Evolutionary conservation across 2,797 vertebrate species (phyloP).

Genomic region (Hydrophis major): DNA sequence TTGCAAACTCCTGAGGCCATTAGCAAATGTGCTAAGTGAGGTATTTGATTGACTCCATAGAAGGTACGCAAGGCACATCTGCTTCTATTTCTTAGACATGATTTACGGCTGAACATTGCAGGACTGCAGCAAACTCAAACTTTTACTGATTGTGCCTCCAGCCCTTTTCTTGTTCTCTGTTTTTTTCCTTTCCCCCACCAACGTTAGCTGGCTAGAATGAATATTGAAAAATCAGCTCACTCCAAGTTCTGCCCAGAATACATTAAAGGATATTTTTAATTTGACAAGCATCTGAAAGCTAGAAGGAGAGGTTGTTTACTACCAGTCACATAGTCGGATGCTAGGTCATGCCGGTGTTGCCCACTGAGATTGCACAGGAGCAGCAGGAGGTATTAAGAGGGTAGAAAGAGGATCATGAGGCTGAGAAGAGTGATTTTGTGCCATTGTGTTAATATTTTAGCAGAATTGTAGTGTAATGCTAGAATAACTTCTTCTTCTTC

Average conservation of each 20-base stretch:
- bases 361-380: neutral
- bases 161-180: neutral
- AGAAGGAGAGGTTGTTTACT: slow-evolving; percentile 1
- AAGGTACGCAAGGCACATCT: neutral
- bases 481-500: neutral
- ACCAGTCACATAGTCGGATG: neutral
- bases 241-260: neutral
- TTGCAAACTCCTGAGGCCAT: neutral
- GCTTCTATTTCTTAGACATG: neutral
- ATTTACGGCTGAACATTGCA: neutral
- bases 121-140: neutral
- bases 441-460: neutral
- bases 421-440: neutral
- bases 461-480: neutral
- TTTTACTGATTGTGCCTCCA: slow-evolving; percentile 1
- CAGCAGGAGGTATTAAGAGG: neutral
- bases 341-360: neutral
- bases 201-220: neutral
- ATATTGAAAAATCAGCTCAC: neutral
- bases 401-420: fast-evolving
- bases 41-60: neutral
- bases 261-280: slow-evolving; percentile 9
- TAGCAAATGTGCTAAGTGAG: neutral
- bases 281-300: neutral
- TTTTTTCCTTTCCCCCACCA: neutral